A percentile compares a stretch with the other conserved stretches of the same genome.
These are phyloP conservation scores for Anoplopoma fimbria DNA, from an alignment of 2,113 vertebrate species.

Conservation along the genomic window DNA sequence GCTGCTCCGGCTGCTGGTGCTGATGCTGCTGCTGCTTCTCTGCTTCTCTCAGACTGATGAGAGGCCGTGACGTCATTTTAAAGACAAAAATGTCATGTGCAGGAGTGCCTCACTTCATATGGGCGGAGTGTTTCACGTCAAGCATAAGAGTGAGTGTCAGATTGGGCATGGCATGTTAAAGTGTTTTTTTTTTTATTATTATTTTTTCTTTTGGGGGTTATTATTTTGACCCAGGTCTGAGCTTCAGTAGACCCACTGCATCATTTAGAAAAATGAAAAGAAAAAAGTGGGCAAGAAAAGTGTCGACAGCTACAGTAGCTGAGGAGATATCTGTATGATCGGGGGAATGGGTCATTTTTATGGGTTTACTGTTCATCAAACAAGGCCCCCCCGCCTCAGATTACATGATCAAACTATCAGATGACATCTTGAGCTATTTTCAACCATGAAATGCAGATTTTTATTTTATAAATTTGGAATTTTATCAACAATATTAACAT, in stretches of 20 bases:
- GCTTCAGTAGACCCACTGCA: no score
- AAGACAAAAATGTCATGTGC: constrained; percentile 72
- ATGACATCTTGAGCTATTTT: background rate
- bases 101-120: constrained; percentile 32
- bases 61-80: constrained; percentile 83
- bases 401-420: background rate
- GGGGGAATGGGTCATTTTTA: background rate
- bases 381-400: no score
- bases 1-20: constrained; percentile 68
- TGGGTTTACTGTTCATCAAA: no score
- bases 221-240: background rate
- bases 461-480: background rate
- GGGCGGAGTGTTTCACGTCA: constrained; percentile 35
- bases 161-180: background rate
- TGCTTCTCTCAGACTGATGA: constrained; percentile 79
- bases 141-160: constrained; percentile 30
- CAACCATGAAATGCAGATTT: background rate
- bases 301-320: background rate
- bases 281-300: background rate
- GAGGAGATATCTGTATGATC: background rate
- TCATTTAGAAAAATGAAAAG: background rate
- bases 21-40: constrained; percentile 73
- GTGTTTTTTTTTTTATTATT: background rate
- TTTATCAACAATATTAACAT: background rate
- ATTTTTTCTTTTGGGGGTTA: no score